Base-by-base conservation (phyloP, 2,797 vertebrate genomes). In the Phaenicophaeus curvirostris region DNA sequence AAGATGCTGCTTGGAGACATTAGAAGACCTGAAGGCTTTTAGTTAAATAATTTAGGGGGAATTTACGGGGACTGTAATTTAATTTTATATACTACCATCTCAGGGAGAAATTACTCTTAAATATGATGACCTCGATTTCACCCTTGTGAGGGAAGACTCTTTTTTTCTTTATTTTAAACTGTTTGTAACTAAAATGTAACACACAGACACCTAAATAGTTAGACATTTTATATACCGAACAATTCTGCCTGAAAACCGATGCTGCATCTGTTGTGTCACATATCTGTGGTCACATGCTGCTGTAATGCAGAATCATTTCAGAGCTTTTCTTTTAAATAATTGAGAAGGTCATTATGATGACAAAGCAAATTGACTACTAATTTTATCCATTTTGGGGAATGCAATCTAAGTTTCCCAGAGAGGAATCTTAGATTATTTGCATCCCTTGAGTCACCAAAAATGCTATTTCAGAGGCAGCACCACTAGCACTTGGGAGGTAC, bases 41-140 rank as follows among this genome's bases (percentile, higher is more conserved):
- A 87, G 66, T 54, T 57, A 90, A 85, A 79, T 41, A 90, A 61
- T 85, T 66, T 80, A 83, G 84, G n/a, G 74, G 33, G 37, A 74
- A 61, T 85, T 66, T 80, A 83, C 84, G n/a, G 74, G 33, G 37
- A 74, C 33, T 83, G 54, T 83, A 0, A 80, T 82, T 90, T 95
- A 28, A 80, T 89, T 92, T 84, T 39, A 73, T 92, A 66, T 68
- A 80, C n/a, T 69, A 44, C 17, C 62, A 17, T 81, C 54, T 44
- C 42, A 12, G 25, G 33, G 51, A 78, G 24, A 84, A 79, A 72
- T 84, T 33, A 44, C 42, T 86, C 51, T 59, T 66, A 68, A 73
- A 41, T 71, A 68, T 91, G 57, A 72, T 68, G 42, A 69, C 67
- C 89, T 85, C 84, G 81, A 81, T 84, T 92, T 92, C 62, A 92